Percentiles rank a stretch among this genome's conserved stretches.
Conservation (phyloP, 2,888 invertebrate genomes). For the Chamaedrilus cognettii region DNA sequence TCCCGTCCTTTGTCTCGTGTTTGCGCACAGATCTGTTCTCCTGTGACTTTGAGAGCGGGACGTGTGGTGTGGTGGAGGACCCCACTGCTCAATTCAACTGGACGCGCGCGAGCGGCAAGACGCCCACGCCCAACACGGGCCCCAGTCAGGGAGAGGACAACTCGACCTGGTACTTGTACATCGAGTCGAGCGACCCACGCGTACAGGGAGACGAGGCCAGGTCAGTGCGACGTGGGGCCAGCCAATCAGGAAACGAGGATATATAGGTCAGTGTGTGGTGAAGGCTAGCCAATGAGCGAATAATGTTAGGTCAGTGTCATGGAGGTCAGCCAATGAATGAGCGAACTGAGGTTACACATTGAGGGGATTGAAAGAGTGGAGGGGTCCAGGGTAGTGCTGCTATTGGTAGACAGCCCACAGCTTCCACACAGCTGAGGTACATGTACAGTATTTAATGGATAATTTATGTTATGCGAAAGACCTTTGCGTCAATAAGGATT, state of each 20-base stretch:
- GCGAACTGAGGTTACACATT: no score
- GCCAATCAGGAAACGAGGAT: not conserved
- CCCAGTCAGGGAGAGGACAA: constrained; percentile 1
- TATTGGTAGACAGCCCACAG: no score
- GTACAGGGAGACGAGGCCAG: constrained; percentile 5
- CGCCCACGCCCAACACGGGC: constrained; percentile 6
- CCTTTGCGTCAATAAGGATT: no score
- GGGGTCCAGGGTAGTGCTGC: no score
- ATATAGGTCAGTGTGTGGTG: not conserved
- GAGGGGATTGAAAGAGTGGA: no score
- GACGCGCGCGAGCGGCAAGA: not conserved
- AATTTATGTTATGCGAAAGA: no score
- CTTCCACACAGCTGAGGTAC: no score
- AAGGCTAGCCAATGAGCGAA: no score
- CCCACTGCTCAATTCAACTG: constrained; percentile 2
- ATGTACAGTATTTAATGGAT: no score
- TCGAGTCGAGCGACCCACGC: constrained; percentile 10
- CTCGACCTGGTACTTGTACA: constrained; percentile 5
- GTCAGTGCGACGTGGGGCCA: constrained; percentile 1
- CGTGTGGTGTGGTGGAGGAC: not conserved
- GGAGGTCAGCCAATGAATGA: not conserved
- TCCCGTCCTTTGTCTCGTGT: no score
- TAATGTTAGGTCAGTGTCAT: no score
- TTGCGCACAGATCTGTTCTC: not conserved
- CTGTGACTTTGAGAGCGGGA: constrained; percentile 4